Evolutionary conservation across 2,797 vertebrate genomes (phyloP), one percentile per base, ranked within the genome.

Genomic region (Dicrostonyx torquatus): DNA sequence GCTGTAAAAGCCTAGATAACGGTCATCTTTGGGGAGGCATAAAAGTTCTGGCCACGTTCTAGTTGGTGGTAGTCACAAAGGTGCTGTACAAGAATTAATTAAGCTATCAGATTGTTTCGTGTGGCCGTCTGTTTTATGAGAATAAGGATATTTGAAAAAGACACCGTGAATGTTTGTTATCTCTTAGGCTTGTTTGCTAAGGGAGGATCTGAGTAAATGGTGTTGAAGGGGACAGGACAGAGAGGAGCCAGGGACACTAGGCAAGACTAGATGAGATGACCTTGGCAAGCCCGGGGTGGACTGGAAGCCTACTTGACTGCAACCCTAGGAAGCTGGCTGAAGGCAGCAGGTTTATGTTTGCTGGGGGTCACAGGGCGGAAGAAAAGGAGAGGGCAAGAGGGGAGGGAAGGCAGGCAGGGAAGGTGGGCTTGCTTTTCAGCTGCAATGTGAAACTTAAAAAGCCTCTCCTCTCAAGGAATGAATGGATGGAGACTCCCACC

Each of bases 381-480:
- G 53, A 79, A 84, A 91, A 55, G 89, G 78, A 90, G 77, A 87
- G 18, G 58, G 48, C 26, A 43, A 91, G 22, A 60, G 62, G 53
- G n/a, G 64, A 55, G 53, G 72, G 17, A 43, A 90, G 37, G 37
- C 60, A 53, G 34, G 22, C 73, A 64, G n/a, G 53, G 84, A 73
- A 85, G 72, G 31, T 5, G 87, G 43, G 34, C 58, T 95, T 94
- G 82, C 58, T 75, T 97, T 94, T 89, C 40, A 53, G 87, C 22
- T 78, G 87, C 58, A 91, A 95, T 79, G 64, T 78, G 85, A 97
- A 95, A 88, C 94, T 86, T 91, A 84, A 93, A 95, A 97, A 95
- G 83, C 70, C 64, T 95, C 83, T 43, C 70, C 60, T 95, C 73
- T 93, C 72, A 31, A 34, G 89, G 77, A 82, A 58, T 78, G 85